A percentile compares a stretch with the other conserved stretches of the same genome.
Conservation (phyloP, 1,140 invertebrate species). For the Macrocentrus cingulum region DNA sequence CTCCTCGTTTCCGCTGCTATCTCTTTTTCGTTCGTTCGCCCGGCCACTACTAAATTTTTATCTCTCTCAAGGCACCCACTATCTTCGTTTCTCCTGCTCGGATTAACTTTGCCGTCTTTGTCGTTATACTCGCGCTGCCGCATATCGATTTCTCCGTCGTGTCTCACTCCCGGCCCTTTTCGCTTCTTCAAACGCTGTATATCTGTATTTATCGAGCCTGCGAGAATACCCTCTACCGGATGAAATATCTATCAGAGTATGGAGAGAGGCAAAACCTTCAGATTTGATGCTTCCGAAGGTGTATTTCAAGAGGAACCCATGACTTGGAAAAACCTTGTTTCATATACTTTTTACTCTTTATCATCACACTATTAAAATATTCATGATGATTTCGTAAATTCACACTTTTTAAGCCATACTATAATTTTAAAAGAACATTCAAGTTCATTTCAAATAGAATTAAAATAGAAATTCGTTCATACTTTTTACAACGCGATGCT, state of each 20-base stretch:
- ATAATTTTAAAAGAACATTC: no score
- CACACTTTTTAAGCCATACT: no score
- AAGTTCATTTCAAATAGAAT: no score
- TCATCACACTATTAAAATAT: no score
- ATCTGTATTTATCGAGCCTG: conserved; percentile 3
- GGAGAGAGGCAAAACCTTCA: neutral
- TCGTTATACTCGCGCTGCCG: neutral
- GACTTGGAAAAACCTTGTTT: no score
- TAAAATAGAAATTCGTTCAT: no score
- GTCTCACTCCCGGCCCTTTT: neutral
- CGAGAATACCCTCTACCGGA: neutral
- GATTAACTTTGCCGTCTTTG: neutral
- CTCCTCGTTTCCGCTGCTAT: conserved; percentile 2
- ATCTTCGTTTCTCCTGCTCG: neutral
- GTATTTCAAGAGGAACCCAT: neutral
- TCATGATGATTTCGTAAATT: no score
- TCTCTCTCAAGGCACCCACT: conserved; percentile 3
- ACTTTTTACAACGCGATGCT: no score
- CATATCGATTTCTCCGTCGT: conserved; percentile 13
- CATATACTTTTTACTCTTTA: no score
- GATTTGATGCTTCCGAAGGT: conserved; percentile 9
- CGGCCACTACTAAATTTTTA: neutral
- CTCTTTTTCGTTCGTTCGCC: conserved; percentile 1
- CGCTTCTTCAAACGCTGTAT: neutral
- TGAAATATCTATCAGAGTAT: conserved; percentile 12